Evolutionary conservation across 2,797 vertebrate species (phyloP).

Genomic region (Poeciliopsis paucimaculata): DNA sequence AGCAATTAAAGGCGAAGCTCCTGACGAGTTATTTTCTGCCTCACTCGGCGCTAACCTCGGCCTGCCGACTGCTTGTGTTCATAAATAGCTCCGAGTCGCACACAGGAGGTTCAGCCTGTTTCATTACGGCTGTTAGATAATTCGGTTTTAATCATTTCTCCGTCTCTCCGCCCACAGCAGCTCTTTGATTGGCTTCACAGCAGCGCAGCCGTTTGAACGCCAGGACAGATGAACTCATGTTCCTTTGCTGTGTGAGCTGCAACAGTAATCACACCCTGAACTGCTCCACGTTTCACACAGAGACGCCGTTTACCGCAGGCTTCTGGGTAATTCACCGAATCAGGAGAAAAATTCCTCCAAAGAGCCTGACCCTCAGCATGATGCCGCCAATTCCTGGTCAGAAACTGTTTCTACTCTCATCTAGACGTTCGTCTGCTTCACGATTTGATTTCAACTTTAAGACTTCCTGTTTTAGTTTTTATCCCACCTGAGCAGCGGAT

Average conservation of each 20-base stretch:
- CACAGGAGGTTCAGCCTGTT: conserved; percentile 5
- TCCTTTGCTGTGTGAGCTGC: too few relatives aligned
- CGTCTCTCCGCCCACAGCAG: neutral
- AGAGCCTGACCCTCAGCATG: neutral
- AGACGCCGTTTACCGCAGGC: too few relatives aligned
- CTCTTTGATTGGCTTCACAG: neutral
- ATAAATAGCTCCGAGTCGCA: conserved; percentile 19
- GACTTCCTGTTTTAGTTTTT: neutral
- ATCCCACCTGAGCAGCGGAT: neutral
- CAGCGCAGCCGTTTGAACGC: neutral
- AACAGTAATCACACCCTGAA: neutral
- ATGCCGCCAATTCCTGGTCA: neutral
- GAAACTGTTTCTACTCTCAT: too few relatives aligned
- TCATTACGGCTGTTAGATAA: conserved; percentile 6
- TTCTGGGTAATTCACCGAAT: too few relatives aligned
- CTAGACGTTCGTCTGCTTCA: too few relatives aligned
- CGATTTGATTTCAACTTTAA: neutral
- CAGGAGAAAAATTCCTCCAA: too few relatives aligned
- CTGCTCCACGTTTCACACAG: neutral
- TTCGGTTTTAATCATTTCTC: conserved; percentile 12
- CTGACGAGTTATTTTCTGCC: conserved; percentile 28
- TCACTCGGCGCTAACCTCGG: conserved; percentile 8
- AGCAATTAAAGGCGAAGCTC: conserved; percentile 36
- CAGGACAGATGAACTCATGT: neutral
- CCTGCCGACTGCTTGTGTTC: neutral